Percentiles rank a stretch among this genome's conserved stretches.
Evolutionary conservation across 2,888 invertebrate species (phyloP).

Genomic region (Erebia ligea): DNA sequence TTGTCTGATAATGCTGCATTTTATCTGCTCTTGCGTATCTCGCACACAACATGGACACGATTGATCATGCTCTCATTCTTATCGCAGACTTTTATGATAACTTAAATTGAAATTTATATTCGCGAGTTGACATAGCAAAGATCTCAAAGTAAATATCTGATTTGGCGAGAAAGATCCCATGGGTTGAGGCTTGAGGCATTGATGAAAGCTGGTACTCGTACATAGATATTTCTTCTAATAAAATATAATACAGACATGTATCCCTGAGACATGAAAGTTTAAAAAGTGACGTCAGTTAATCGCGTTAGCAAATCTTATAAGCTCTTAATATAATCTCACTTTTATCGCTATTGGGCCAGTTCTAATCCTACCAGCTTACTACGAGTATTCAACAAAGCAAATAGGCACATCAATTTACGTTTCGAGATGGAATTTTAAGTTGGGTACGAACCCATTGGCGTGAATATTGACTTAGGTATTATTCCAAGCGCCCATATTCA

Average conservation of each 20-base stretch:
- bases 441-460: no score
- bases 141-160: no score
- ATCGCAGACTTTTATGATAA: conserved; percentile 70
- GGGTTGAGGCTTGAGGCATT: no score
- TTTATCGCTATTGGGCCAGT: conserved; percentile 39
- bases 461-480: no score
- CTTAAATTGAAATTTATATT: conserved; percentile 34
- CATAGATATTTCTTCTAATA: no score
- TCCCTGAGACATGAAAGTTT: conserved; percentile 6
- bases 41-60: conserved; percentile 59
- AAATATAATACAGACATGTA: background rate
- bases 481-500: no score
- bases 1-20: conserved; percentile 68
- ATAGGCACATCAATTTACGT: background rate
- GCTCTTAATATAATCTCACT: conserved; percentile 37
- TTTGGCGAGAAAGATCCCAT: no score
- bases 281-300: conserved; percentile 18
- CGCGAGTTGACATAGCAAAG: background rate
- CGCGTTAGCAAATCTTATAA: conserved; percentile 36
- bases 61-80: conserved; percentile 70
- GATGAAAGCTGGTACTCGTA: no score
- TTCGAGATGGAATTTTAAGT: no score
- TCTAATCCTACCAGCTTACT: conserved; percentile 40
- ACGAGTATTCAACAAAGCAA: conserved; percentile 28
- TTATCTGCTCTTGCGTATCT: conserved; percentile 63